Evolutionary conservation across 2,888 invertebrate genomes (phyloP).

Genomic region (Cetonia aurata): DNA sequence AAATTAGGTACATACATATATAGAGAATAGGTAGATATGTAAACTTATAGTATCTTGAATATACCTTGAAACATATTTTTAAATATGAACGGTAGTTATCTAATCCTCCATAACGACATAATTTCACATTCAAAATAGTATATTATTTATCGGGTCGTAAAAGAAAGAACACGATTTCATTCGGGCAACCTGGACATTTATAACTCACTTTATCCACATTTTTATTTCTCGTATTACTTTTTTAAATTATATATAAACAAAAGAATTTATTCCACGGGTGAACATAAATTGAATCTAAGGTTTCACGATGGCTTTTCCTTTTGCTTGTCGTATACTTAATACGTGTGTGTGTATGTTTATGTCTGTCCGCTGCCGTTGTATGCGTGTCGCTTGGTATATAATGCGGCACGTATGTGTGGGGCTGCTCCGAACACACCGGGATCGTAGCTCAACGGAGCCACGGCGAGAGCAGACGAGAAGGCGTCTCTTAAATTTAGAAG

Average conservation of each 20-base stretch:
- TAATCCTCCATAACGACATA: neutral
- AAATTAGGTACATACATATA: no score
- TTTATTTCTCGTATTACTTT: slow-evolving; percentile 41
- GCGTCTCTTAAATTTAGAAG: slow-evolving; percentile 54
- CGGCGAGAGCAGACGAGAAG: slow-evolving; percentile 50
- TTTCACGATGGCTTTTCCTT: slow-evolving; percentile 34
- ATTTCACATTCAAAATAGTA: neutral
- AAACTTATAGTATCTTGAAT: no score
- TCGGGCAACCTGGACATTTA: slow-evolving; percentile 37
- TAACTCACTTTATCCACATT: slow-evolving; percentile 41
- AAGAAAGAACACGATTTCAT: slow-evolving; percentile 31
- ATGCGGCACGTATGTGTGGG: slow-evolving; percentile 19
- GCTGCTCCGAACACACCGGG: slow-evolving; percentile 34
- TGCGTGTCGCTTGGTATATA: slow-evolving; percentile 10
- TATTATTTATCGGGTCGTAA: slow-evolving; percentile 19
- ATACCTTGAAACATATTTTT: no score
- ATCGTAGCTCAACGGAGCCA: slow-evolving; percentile 28
- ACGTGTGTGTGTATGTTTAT: slow-evolving; percentile 18
- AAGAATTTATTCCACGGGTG: slow-evolving; percentile 41
- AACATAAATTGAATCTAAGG: slow-evolving; percentile 44
- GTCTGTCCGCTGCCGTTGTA: slow-evolving; percentile 8
- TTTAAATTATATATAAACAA: slow-evolving; percentile 43
- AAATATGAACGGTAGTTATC: neutral
- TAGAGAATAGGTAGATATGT: no score
- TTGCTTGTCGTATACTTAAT: slow-evolving; percentile 14